These are phyloP conservation scores for Ectemnius cavifrons DNA, from an alignment of 2,888 invertebrate genomes.

Conservation along the genomic window DNA sequence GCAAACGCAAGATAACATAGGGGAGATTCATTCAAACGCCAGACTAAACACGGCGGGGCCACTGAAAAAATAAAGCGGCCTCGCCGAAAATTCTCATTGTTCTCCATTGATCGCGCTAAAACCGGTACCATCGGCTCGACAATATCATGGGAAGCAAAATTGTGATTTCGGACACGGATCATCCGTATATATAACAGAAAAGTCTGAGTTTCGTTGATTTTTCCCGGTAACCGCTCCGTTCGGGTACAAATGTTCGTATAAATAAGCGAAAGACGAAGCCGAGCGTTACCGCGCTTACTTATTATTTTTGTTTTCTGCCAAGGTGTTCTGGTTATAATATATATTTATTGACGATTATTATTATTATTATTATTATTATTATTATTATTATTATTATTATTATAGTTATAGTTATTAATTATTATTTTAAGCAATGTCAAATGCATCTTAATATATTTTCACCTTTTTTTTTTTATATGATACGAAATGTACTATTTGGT, in stretches of 20 bases:
- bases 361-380: conserved; percentile 68
- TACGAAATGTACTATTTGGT: conserved; percentile 78
- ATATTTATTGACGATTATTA: conserved; percentile 76
- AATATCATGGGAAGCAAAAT: background rate
- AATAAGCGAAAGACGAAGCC: conserved; percentile 55
- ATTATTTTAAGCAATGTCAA: conserved; percentile 75
- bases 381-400: conserved; percentile 67
- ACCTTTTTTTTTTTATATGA: conserved; percentile 75
- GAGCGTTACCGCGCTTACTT: conserved; percentile 77
- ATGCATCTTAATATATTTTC: conserved; percentile 78
- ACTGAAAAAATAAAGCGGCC: conserved; percentile 40
- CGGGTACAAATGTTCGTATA: conserved; percentile 65
- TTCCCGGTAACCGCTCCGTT: conserved; percentile 59
- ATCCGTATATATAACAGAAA: conserved; percentile 12
- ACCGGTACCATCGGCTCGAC: conserved; percentile 53
- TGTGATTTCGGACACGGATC: too few species aligned
- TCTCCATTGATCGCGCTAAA: conserved; percentile 35
- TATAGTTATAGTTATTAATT: conserved; percentile 67
- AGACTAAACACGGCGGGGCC: conserved; percentile 48
- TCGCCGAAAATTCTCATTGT: conserved; percentile 30
- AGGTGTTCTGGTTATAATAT: conserved; percentile 78
- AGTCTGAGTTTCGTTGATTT: conserved; percentile 45
- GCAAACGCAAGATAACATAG: too few species aligned
- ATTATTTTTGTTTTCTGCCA: conserved; percentile 77
- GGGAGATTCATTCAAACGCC: too few species aligned